Base-by-base conservation (phyloP, 2,113 vertebrate genomes). In the Psilopsiagon aurifrons region DNA sequence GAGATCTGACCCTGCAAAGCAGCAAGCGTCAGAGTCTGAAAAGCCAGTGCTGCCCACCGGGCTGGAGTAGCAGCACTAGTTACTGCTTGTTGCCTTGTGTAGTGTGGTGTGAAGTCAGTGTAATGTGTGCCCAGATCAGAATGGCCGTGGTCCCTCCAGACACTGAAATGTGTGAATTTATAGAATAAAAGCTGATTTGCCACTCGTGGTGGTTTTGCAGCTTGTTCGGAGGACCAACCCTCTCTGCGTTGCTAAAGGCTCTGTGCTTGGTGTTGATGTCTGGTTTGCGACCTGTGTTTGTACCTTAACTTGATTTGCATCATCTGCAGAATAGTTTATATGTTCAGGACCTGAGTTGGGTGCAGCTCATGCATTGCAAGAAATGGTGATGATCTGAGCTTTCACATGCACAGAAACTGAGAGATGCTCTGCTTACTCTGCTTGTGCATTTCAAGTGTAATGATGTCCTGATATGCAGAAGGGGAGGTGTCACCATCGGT, bases 1-100 rank as follows among this genome's bases (percentile, higher is more conserved):
- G n/a, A 27, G 22, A 33, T 35, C 14, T 39, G 10, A 52, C 18
- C 28, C 52, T 55, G 35, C 43, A 49, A 27, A 60, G 2, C 49
- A 44, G 1, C 47, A 6, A 47, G 1, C n/a, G 4, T 19, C 4
- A 3, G 54, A 13, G 28, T n/a, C 63, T 62, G 71, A 11, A 39
- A 13, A 37, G 67, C 16, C 37, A 7, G 1, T 8, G 35, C 73
- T 44, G 43, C 22, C 13, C 25, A 0, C 0, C 0, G 69, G 31
- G 11, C 63, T 66, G 78, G 31, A 10, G 31, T 24, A 22, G 46
- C 43, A 24, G 11, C 4, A 9, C 11, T 5, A 39, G 39, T 64
- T 43, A 22, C 14, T 22, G 28, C 33, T 60, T 20, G 5, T 51
- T 70, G 28, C 24, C 49, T 15, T 46, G 6, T 16, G 18, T 22